These are phyloP conservation scores for Osmerus eperlanus DNA, from an alignment of 2,113 vertebrate genomes.

Conservation along the genomic window DNA sequence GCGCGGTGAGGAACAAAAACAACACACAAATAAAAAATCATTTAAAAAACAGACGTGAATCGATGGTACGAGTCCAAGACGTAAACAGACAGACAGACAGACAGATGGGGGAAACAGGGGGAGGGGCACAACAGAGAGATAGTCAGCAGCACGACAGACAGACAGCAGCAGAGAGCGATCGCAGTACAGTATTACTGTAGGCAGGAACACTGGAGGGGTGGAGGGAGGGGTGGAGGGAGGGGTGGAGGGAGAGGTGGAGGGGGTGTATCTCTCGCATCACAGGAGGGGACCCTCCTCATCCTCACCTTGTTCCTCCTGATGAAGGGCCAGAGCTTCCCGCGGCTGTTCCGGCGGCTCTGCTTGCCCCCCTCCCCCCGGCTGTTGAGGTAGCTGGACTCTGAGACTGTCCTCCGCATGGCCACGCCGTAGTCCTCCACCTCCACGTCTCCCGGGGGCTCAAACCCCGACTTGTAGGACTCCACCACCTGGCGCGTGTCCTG, in stretches of 20 bases:
- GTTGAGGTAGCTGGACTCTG: conserved; percentile 89
- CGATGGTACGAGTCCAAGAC: no score
- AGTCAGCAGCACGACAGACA: conserved; percentile 21
- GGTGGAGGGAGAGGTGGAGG: conserved; percentile 10
- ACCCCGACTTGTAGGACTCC: conserved; percentile 91
- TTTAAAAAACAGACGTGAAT: conserved; percentile 4
- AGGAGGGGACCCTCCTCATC: not conserved
- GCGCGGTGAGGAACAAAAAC: conserved; percentile 73
- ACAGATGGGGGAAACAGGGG: conserved; percentile 27
- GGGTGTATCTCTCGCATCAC: not conserved
- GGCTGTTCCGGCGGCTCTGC: conserved; percentile 77
- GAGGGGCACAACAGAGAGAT: not conserved
- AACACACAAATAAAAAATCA: conserved; percentile 70
- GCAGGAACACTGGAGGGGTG: not conserved
- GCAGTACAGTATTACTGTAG: no score
- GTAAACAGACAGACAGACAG: conserved; percentile 55
- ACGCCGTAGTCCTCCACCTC: conserved; percentile 93
- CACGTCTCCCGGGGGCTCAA: conserved; percentile 88
- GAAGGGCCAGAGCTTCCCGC: conserved; percentile 93
- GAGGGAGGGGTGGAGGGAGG: conserved; percentile 10
- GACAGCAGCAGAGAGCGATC: conserved; percentile 10
- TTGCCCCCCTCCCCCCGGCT: conserved; percentile 78
- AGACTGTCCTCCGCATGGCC: conserved; percentile 86
- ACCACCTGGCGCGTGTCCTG: conserved; percentile 91
- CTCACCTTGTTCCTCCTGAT: conserved; percentile 95